phyloP scores from a whole-genome alignment of 2,797 vertebrate genomes.

The Neomorphus geoffroyi region DNA sequence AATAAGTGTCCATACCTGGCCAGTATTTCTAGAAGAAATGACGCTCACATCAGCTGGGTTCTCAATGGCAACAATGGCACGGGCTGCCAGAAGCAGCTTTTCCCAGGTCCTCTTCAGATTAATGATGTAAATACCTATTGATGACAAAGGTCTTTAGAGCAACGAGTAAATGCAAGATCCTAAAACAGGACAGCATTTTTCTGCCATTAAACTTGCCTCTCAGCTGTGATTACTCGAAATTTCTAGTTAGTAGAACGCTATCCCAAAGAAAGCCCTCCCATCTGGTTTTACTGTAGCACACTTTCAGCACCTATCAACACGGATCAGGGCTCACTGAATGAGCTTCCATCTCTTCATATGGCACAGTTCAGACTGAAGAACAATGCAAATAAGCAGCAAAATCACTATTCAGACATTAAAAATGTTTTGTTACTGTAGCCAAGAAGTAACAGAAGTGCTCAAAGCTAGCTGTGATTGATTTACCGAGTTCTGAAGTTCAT shows the following conservation, averaged over 20 bases:
- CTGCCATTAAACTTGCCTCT: not conserved
- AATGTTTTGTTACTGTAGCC: accelerated
- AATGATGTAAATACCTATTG: conserved; percentile 93
- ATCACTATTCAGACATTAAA: accelerated
- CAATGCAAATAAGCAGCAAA: not conserved
- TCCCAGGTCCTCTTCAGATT: conserved; percentile 99
- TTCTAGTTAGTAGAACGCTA: conserved; percentile 26
- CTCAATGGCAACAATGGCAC: conserved; percentile 97
- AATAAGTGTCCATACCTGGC: conserved; percentile 76
- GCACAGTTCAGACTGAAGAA: not conserved
- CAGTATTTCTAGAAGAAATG: conserved; percentile 96
- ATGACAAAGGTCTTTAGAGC: not conserved
- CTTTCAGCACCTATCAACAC: conserved; percentile 62
- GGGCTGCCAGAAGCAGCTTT: conserved; percentile 93
- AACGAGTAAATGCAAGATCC: not conserved
- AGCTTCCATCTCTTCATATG: conserved; percentile 43
- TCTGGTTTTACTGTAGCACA: conserved; percentile 37
- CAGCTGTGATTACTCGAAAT: conserved; percentile 30
- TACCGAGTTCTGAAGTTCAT: accelerated
- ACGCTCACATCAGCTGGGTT: conserved; percentile 98
- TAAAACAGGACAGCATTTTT: accelerated
- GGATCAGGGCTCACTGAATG: not conserved
- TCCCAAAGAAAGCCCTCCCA: conserved; percentile 24
- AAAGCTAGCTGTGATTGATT: accelerated
- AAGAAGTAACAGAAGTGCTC: accelerated